Conservation (phyloP, 2,797 vertebrate species). For the Rhinella marina region DNA sequence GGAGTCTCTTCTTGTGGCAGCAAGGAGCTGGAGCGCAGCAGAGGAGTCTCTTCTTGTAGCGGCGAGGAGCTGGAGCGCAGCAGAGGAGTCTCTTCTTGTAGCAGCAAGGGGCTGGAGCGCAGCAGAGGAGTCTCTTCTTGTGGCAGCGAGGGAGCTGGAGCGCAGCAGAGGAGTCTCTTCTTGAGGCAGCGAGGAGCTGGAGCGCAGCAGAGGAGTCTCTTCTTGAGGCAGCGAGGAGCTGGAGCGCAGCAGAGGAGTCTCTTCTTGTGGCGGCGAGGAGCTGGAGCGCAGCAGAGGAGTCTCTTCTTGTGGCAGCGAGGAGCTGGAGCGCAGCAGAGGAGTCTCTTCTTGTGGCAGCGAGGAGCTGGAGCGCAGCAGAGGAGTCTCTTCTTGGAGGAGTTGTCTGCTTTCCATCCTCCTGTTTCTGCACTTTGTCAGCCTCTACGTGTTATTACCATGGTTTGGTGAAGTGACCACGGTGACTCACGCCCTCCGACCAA, state of each 20-base stretch:
- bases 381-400: not conserved
- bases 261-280: too few relatives aligned
- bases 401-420: slow-evolving; percentile 2
- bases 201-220: not conserved
- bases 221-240: too few relatives aligned
- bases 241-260: not conserved
- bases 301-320: too few relatives aligned
- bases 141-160: too few relatives aligned
- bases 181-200: too few relatives aligned
- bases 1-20: too few relatives aligned
- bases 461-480: not conserved
- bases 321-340: not conserved
- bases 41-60: not conserved
- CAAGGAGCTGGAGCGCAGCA: not conserved
- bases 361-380: not conserved
- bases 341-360: too few relatives aligned
- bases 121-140: not conserved
- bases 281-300: not conserved
- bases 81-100: not conserved
- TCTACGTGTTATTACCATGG: not conserved
- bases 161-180: not conserved
- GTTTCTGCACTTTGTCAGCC: not conserved
- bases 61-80: not conserved
- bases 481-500: not conserved
- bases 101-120: too few relatives aligned